Percentiles rank a stretch among this genome's conserved stretches.
Evolutionary conservation across 2,113 vertebrate species (phyloP).

Genomic region (Labeo rohita): DNA sequence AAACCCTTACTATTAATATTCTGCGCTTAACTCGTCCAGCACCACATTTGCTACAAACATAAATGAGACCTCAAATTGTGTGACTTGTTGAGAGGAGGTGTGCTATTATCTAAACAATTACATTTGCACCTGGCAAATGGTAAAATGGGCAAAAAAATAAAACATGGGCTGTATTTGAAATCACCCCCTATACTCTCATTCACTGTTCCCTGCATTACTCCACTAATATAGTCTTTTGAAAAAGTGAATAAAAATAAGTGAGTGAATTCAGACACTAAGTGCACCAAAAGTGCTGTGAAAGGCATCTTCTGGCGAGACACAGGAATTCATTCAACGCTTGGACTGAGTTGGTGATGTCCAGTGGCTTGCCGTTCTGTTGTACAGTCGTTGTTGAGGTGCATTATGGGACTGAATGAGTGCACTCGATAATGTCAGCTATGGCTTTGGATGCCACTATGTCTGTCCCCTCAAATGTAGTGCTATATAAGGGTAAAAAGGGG

Average conservation of each 20-base stretch:
- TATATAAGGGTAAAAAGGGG: no score
- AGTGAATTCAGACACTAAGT: neutral
- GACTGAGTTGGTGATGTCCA: neutral
- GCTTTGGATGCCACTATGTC: no score
- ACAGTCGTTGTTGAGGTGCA: neutral
- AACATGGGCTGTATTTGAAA: no score
- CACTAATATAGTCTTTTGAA: neutral
- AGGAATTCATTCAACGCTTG: no score
- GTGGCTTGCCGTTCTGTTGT: neutral
- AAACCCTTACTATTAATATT: neutral
- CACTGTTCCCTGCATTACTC: neutral
- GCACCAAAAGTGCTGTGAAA: neutral
- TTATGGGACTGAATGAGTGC: neutral
- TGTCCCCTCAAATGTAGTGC: no score
- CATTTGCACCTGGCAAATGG: neutral
- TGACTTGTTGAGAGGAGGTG: neutral
- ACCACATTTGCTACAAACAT: neutral
- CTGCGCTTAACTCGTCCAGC: neutral
- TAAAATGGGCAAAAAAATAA: neutral
- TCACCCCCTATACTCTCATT: neutral
- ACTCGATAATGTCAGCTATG: no score
- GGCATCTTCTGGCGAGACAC: neutral
- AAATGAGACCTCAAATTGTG: neutral
- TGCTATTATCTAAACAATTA: neutral
- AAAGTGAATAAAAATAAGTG: neutral